These are phyloP conservation scores for Erebia epiphron DNA, from an alignment of 2,888 invertebrate genomes.

Conservation along the genomic window DNA sequence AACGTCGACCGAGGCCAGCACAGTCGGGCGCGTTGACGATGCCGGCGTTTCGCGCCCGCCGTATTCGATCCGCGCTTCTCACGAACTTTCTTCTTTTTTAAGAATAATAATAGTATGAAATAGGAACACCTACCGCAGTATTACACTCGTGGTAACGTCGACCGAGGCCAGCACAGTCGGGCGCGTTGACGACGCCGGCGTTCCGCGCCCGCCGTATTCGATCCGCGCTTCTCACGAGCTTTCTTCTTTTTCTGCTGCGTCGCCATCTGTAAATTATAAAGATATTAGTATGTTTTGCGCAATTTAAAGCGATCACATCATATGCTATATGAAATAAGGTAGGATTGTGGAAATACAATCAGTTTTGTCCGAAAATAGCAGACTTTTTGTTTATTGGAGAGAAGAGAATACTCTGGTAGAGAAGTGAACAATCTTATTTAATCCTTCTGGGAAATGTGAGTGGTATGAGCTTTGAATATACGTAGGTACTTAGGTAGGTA, in stretches of 20 bases:
- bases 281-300: not conserved
- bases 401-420: too few relatives aligned
- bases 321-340: too few relatives aligned
- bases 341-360: too few relatives aligned
- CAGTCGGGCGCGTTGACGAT: conserved; percentile 78
- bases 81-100: conserved; percentile 78
- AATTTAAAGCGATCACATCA: too few relatives aligned
- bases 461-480: too few relatives aligned
- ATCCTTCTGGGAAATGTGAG: too few relatives aligned
- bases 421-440: too few relatives aligned
- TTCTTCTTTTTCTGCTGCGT: conserved; percentile 76
- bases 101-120: not conserved
- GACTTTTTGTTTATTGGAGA: too few relatives aligned
- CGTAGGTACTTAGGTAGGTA: too few relatives aligned
- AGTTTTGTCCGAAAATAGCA: too few relatives aligned
- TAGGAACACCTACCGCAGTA: conserved; percentile 83
- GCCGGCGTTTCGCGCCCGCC: conserved; percentile 53
- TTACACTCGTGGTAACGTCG: conserved; percentile 92
- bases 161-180: conserved; percentile 88
- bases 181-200: conserved; percentile 53
- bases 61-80: conserved; percentile 52
- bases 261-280: conserved; percentile 64
- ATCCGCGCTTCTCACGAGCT: conserved; percentile 59
- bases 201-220: conserved; percentile 52
- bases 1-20: conserved; percentile 88